Evolutionary conservation across 2,888 invertebrate species (phyloP).

Genomic region (Stratiomys singularior): DNA sequence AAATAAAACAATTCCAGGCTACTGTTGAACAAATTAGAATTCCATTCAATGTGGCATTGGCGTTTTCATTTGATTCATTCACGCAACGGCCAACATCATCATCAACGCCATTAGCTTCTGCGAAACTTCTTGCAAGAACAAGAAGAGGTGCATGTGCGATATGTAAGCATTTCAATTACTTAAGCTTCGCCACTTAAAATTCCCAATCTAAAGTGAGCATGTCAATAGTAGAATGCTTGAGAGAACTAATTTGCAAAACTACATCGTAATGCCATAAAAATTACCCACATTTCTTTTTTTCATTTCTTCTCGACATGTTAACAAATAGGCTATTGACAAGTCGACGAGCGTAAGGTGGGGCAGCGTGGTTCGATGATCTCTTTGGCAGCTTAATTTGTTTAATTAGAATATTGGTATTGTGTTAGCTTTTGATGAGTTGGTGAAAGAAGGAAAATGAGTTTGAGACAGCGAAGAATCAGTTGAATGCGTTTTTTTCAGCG

Average conservation of each 20-base stretch:
- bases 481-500: too few relatives aligned
- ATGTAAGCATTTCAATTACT: background rate
- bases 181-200: background rate
- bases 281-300: background rate
- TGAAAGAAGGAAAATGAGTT: background rate
- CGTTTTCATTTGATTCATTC: background rate
- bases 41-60: background rate
- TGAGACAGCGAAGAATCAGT: too few relatives aligned
- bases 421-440: background rate
- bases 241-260: slow-evolving; percentile 4
- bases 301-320: background rate
- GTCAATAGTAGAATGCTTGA: background rate
- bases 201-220: background rate
- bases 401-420: slow-evolving; percentile 16
- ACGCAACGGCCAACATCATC: background rate
- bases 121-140: too few relatives aligned
- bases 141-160: background rate
- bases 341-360: background rate
- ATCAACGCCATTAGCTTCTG: too few relatives aligned
- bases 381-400: slow-evolving; percentile 24
- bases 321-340: background rate
- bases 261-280: slow-evolving; percentile 4
- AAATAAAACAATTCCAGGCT: background rate
- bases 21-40: background rate
- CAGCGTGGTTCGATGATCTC: slow-evolving; percentile 22